Evolutionary conservation across 1,140 invertebrate species (phyloP).

Genomic region (Brachionus koreanus): DNA sequence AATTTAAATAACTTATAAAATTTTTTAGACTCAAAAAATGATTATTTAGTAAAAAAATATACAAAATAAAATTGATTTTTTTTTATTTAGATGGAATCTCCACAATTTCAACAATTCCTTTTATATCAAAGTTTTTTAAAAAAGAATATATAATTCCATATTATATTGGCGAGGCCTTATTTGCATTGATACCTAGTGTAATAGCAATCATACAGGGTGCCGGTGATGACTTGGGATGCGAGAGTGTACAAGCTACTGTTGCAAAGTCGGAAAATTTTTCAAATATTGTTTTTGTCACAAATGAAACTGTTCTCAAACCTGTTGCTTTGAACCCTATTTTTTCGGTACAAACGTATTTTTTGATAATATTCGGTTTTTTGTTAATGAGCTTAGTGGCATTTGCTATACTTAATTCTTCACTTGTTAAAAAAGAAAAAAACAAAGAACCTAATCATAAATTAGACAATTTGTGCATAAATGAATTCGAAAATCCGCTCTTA

Average conservation of each 20-base stretch:
- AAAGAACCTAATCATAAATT: not conserved
- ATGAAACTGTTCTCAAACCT: not conserved
- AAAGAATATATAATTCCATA: slow-evolving; percentile 67
- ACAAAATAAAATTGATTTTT: no score
- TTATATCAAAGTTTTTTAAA: slow-evolving; percentile 61
- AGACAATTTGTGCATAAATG: slow-evolving; percentile 10
- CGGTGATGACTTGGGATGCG: slow-evolving; percentile 19
- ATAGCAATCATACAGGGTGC: slow-evolving; percentile 75
- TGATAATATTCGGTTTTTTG: slow-evolving; percentile 34
- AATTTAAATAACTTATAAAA: no score
- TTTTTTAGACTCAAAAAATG: not conserved
- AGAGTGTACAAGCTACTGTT: not conserved
- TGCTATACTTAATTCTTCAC: not conserved
- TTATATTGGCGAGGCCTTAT: slow-evolving; percentile 73
- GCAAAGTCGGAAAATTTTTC: not conserved
- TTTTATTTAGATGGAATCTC: slow-evolving; percentile 35
- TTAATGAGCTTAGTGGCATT: slow-evolving; percentile 19
- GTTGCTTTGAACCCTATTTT: not conserved
- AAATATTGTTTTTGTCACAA: not conserved
- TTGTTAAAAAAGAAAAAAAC: not conserved
- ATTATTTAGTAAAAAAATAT: not conserved
- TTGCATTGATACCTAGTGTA: slow-evolving; percentile 79
- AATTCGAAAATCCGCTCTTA: slow-evolving; percentile 16
- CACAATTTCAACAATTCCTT: slow-evolving; percentile 11
- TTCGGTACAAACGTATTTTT: slow-evolving; percentile 38